Evolutionary conservation across 2,888 invertebrate species (phyloP).

Genomic region (Holacanthella duospinosa): DNA sequence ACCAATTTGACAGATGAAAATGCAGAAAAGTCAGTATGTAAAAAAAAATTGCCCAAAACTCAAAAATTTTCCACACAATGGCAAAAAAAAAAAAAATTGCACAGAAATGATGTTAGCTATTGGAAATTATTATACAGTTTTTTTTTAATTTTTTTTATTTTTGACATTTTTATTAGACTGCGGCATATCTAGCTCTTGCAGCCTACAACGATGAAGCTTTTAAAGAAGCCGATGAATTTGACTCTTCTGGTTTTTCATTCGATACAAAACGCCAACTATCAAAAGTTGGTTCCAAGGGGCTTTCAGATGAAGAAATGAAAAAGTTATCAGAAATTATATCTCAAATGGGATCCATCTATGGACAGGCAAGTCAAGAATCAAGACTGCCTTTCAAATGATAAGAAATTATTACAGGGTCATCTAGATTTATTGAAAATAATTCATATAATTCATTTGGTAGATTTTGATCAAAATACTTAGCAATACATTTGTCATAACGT

Average conservation of each 20-base stretch:
- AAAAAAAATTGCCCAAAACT: too few species aligned
- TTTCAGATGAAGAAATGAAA: slow-evolving; percentile 36
- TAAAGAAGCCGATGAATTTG: slow-evolving; percentile 29
- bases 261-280: slow-evolving; percentile 33
- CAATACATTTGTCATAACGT: too few species aligned
- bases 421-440: background rate
- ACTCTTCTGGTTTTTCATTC: slow-evolving; percentile 29
- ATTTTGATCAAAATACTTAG: too few species aligned
- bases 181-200: slow-evolving; percentile 21
- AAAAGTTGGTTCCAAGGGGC: slow-evolving; percentile 31
- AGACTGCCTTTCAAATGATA: background rate
- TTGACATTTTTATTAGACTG: slow-evolving; percentile 21
- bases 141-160: background rate
- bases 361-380: slow-evolving; percentile 24
- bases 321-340: slow-evolving; percentile 30
- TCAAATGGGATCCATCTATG: slow-evolving; percentile 37
- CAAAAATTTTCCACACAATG: background rate
- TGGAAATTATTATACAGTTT: background rate
- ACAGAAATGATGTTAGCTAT: background rate
- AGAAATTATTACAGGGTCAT: background rate
- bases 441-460: background rate
- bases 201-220: slow-evolving; percentile 28
- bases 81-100: background rate
- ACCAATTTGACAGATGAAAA: slow-evolving; percentile 66
- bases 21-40: slow-evolving; percentile 27